Percentiles rank a stretch among this genome's conserved stretches.
phyloP scores from a whole-genome alignment of 2,888 invertebrate genomes.

The Morpho achilles region DNA sequence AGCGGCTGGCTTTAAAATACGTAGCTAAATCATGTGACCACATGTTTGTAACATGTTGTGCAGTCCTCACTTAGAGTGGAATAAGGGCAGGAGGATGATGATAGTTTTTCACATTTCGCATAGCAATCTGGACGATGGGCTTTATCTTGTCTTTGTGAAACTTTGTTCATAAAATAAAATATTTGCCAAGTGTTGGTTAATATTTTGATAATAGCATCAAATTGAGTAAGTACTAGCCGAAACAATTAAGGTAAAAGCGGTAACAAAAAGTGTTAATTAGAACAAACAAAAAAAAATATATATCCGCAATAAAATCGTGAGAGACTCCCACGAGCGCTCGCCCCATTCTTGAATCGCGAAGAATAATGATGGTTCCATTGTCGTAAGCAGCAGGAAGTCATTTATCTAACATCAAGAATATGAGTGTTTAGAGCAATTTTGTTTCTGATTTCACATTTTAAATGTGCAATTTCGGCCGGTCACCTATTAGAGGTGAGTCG shows the following conservation, averaged over 20 bases:
- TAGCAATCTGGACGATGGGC: no score
- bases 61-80: no score
- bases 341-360: slow-evolving; percentile 58
- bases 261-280: slow-evolving; percentile 77
- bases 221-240: slow-evolving; percentile 17
- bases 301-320: slow-evolving; percentile 77
- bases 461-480: slow-evolving; percentile 65
- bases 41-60: no score
- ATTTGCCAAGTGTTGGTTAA: not conserved
- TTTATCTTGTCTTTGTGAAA: no score
- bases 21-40: no score
- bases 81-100: no score
- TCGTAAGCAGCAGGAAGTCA: slow-evolving; percentile 73
- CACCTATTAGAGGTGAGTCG: slow-evolving; percentile 19
- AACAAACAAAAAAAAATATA: slow-evolving; percentile 76
- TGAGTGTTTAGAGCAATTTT: slow-evolving; percentile 76
- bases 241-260: slow-evolving; percentile 76
- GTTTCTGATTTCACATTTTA: slow-evolving; percentile 73
- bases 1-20: no score
- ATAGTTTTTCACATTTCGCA: no score
- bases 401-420: slow-evolving; percentile 79
- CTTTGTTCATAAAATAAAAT: not conserved
- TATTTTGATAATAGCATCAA: not conserved
- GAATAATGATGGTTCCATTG: slow-evolving; percentile 77
- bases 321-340: slow-evolving; percentile 70